Evolutionary conservation across 2,113 vertebrate genomes (phyloP).

Genomic region (Camelus bactrianus): DNA sequence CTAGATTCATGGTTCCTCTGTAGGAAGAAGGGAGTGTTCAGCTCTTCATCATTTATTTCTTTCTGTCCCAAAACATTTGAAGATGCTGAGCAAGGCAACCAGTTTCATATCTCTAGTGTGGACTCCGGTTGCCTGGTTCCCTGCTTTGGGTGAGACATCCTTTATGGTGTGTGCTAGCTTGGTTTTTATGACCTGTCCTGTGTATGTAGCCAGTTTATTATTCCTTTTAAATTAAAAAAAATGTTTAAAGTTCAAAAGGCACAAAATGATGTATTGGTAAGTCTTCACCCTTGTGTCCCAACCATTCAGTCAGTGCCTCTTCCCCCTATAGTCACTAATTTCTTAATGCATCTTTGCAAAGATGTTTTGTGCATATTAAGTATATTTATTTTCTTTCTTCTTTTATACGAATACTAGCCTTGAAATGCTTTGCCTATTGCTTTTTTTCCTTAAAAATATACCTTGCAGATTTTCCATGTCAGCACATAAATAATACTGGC

Average conservation of each 20-base stretch:
- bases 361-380: neutral
- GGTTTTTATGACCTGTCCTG: neutral
- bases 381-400: neutral
- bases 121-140: neutral
- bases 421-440: neutral
- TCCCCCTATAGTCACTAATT: neutral
- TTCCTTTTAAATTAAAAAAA: constrained; percentile 5
- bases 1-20: neutral
- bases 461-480: neutral
- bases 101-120: neutral
- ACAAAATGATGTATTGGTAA: neutral
- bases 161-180: neutral
- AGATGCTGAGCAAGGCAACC: neutral
- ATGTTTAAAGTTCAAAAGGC: neutral
- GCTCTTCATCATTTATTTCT: constrained; percentile 46
- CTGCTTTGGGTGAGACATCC: neutral
- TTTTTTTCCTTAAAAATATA: neutral
- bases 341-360: neutral
- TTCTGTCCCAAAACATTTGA: constrained; percentile 35
- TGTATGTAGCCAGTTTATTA: constrained; percentile 27
- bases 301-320: neutral
- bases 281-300: neutral
- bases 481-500: neutral
- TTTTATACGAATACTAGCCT: neutral
- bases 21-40: neutral